Evolutionary conservation across 2,888 invertebrate genomes (phyloP), one percentile per base, ranked within the genome.

Genomic region (Mechanitis mazaeus): DNA sequence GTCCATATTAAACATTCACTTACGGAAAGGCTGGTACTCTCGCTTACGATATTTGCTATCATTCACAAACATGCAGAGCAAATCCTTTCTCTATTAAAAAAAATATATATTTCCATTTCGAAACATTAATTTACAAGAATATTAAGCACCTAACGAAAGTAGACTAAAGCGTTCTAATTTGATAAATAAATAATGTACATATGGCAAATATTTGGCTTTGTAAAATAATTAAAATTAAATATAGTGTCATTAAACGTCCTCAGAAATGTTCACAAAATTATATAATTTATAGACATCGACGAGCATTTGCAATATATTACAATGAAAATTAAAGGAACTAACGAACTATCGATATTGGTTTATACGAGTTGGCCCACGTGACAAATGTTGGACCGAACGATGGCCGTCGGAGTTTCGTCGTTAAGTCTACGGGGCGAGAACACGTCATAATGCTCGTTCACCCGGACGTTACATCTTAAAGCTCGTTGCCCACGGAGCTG

Each of bases 401-500:
- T 58, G 50, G 53, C 35, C 42, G 46, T 57, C 54, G 47, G 46
- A 53, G 54, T 38, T 55, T 55, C 46, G 45, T 46, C 54, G 54
- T 55, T 47, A 46, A 54, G 58, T 56, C 45, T 58, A 45, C 47
- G 46, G 33, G 47, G 38, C 46, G 33, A 45, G 20, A 47, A 50
- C 35, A 58, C 2, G 42, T 46, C 35, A 58, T 38, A 61, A 35
- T 55, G 47, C 20, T 55, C 33, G 35, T 53, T 33, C 28, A 46
- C 54, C 45, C 59, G 60, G 58, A 61, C 56, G 56, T 64, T 45
- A 57, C 54, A 45, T 63, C 54, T 80, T 83, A 89, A 70, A 88
- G 83, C 75, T 91, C 91, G 68, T 91, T 90, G 68, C 91, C 91
- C 81, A 91, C 91, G 28, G 93, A 93, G 79, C 93, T 93, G 75